Percentiles rank a stretch among this genome's conserved stretches.
These are phyloP conservation scores for Pectinophora gossypiella DNA, from an alignment of 1,140 invertebrate genomes.

Conservation along the genomic window DNA sequence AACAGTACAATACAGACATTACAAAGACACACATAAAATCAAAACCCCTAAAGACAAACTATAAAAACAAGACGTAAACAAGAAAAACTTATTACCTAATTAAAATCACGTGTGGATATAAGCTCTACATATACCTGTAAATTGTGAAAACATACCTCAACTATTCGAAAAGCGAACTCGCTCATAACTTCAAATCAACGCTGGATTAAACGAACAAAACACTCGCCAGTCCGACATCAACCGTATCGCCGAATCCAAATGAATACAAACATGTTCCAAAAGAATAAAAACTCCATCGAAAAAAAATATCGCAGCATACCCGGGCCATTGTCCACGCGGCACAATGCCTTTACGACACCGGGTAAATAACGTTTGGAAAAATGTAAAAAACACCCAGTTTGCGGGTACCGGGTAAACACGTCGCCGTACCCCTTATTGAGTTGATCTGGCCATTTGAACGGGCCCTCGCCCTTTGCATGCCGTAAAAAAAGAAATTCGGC, in stretches of 20 bases:
- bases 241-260: constrained; percentile 49
- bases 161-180: no score
- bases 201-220: constrained; percentile 8
- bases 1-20: no score
- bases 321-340: constrained; percentile 51
- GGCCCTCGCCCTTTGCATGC: constrained; percentile 46
- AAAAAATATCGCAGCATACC: constrained; percentile 48
- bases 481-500: constrained; percentile 47
- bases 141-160: no score
- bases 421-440: constrained; percentile 61
- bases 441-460: constrained; percentile 68
- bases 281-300: constrained; percentile 39
- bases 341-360: constrained; percentile 71
- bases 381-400: constrained; percentile 63
- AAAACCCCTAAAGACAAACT: no score
- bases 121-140: no score
- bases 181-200: no score
- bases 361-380: constrained; percentile 68
- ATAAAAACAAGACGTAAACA: no score
- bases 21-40: no score
- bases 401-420: constrained; percentile 70
- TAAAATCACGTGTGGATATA: no score
- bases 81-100: no score
- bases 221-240: constrained; percentile 27
- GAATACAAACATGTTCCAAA: constrained; percentile 41